These are phyloP conservation scores for Drosophila mayri DNA, from an alignment of 1,140 invertebrate genomes.

Conservation along the genomic window DNA sequence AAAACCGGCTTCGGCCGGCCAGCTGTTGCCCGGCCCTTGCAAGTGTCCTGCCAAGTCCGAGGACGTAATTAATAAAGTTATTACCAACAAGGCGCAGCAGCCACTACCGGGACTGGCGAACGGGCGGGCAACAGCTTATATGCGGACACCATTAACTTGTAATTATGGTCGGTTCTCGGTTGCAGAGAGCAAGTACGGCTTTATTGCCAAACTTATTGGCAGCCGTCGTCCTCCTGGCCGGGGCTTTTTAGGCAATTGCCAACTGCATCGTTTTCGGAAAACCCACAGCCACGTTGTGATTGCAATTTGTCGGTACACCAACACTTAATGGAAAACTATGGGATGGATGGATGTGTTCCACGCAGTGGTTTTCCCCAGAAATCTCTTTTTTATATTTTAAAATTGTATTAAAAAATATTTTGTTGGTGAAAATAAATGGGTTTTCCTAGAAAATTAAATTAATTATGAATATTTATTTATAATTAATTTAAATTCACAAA, in stretches of 20 bases:
- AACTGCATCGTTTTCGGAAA: slow-evolving; percentile 21
- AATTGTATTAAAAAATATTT: no score
- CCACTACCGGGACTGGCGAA: slow-evolving; percentile 8
- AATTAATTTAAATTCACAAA: neutral
- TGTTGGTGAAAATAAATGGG: no score
- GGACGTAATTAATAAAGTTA: slow-evolving; percentile 80
- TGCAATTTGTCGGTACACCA: slow-evolving; percentile 49
- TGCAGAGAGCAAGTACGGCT: slow-evolving; percentile 18
- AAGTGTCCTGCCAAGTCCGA: slow-evolving; percentile 46
- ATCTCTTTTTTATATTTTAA: neutral
- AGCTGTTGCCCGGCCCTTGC: slow-evolving; percentile 63
- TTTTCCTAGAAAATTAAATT: no score
- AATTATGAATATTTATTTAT: neutral
- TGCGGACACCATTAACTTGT: slow-evolving; percentile 77
- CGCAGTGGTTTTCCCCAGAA: neutral
- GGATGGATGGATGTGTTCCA: slow-evolving; percentile 10
- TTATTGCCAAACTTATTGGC: slow-evolving; percentile 58
- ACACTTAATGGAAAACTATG: neutral
- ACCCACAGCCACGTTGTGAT: slow-evolving; percentile 23
- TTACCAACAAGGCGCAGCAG: slow-evolving; percentile 61
- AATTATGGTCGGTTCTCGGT: slow-evolving; percentile 59
- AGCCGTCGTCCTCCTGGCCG: slow-evolving; percentile 5
- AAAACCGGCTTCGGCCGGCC: slow-evolving; percentile 26
- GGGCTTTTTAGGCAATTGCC: slow-evolving; percentile 42
- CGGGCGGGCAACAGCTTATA: slow-evolving; percentile 60